These are phyloP conservation scores for Procambarus virginalis DNA, from an alignment of 1,140 invertebrate species.

Conservation along the genomic window DNA sequence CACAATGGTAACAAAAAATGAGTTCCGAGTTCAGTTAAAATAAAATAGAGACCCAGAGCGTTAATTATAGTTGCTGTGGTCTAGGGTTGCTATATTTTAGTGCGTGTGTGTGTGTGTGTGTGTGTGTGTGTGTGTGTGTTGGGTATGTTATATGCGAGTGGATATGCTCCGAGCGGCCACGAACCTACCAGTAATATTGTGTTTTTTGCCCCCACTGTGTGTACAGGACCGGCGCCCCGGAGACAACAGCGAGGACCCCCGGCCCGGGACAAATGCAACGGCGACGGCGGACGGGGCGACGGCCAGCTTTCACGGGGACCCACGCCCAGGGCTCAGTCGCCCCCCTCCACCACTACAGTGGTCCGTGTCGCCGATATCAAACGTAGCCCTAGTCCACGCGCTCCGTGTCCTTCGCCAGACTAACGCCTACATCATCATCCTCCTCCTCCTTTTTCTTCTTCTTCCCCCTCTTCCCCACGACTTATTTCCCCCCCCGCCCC, in stretches of 20 bases:
- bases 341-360: constrained; percentile 54
- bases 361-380: constrained; percentile 58
- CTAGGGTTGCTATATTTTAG: neutral
- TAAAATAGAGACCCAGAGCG: no score
- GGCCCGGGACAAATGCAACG: constrained; percentile 49
- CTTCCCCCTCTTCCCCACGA: constrained; percentile 1
- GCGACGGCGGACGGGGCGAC: constrained; percentile 38
- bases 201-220: constrained; percentile 42
- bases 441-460: neutral
- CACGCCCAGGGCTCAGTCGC: constrained; percentile 31
- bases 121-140: neutral
- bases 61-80: no score
- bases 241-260: constrained; percentile 51
- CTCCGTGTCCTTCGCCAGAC: constrained; percentile 52
- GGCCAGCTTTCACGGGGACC: neutral
- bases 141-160: neutral
- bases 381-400: constrained; percentile 56
- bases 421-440: constrained; percentile 5
- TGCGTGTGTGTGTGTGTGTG: neutral
- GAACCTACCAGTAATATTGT: constrained; percentile 36
- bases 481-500: no score
- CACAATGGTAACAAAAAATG: no score
- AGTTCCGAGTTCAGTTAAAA: no score
- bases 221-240: constrained; percentile 59
- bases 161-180: neutral